A percentile compares a stretch with the other conserved stretches of the same genome.
Conservation (phyloP, 2,797 vertebrate genomes). For the Triplophysa bombifrons region DNA sequence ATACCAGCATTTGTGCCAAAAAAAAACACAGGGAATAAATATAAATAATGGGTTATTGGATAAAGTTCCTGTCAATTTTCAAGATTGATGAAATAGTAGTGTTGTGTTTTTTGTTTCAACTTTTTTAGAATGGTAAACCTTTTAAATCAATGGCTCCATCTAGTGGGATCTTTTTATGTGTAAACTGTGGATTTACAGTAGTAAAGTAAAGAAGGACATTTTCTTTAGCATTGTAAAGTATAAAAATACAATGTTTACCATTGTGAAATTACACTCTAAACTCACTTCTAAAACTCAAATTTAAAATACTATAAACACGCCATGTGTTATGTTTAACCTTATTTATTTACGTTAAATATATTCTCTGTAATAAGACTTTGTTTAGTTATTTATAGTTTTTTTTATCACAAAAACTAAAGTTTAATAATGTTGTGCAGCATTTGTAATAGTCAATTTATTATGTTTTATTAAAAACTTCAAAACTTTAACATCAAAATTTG, state of each 20-base stretch:
- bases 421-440: neutral
- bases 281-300: neutral
- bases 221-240: neutral
- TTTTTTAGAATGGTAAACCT: neutral
- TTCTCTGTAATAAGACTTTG: neutral
- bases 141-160: constrained; percentile 40
- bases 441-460: constrained; percentile 13
- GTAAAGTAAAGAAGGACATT: neutral
- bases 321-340: neutral
- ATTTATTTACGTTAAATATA: neutral
- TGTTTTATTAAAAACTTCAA: constrained; percentile 15
- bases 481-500: neutral
- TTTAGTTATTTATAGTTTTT: constrained; percentile 2
- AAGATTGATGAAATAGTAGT: neutral
- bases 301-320: constrained; percentile 2
- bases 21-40: constrained; percentile 6
- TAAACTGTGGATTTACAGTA: neutral
- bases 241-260: too few relatives aligned
- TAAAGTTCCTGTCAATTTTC: constrained; percentile 11
- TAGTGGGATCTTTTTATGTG: constrained; percentile 22
- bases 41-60: constrained; percentile 3
- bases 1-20: constrained; percentile 31
- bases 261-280: neutral
- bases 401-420: constrained; percentile 8
- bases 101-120: neutral